phyloP scores from a whole-genome alignment of 2,797 vertebrate species.

The Parauchenoglanis ngamensis region DNA sequence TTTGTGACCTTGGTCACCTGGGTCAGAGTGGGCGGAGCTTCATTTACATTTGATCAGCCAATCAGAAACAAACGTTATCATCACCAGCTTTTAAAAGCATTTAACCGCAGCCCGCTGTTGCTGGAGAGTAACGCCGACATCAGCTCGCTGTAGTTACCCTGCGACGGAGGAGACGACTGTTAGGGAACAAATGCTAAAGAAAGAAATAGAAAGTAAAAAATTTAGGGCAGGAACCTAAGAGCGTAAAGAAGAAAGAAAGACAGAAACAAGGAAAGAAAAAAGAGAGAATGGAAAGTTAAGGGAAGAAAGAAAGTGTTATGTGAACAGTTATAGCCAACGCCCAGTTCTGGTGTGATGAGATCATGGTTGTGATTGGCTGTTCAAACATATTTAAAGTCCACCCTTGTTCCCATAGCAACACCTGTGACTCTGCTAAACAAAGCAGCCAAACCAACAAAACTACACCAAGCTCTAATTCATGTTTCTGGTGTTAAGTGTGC shows the following conservation, averaged over 20 bases:
- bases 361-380: not conserved
- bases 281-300: not conserved
- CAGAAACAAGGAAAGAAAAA: not conserved
- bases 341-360: not conserved
- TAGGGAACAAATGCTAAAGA: not conserved
- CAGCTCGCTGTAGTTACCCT: not conserved
- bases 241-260: not conserved
- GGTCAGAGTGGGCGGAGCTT: not conserved
- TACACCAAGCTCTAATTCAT: not conserved
- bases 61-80: not conserved
- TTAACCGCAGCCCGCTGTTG: not conserved
- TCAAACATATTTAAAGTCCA: not conserved
- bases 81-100: not conserved
- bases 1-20: not conserved
- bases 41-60: not conserved
- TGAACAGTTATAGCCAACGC: not conserved
- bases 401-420: conserved; percentile 1
- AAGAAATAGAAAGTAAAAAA: not conserved
- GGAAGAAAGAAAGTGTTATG: not conserved
- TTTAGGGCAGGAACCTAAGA: too few relatives aligned
- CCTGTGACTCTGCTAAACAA: not conserved
- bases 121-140: not conserved
- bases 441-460: not conserved
- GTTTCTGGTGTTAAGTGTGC: not conserved
- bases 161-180: too few relatives aligned